Base-by-base conservation (phyloP, 2,888 invertebrate genomes). In the Heliconius ismenius region DNA sequence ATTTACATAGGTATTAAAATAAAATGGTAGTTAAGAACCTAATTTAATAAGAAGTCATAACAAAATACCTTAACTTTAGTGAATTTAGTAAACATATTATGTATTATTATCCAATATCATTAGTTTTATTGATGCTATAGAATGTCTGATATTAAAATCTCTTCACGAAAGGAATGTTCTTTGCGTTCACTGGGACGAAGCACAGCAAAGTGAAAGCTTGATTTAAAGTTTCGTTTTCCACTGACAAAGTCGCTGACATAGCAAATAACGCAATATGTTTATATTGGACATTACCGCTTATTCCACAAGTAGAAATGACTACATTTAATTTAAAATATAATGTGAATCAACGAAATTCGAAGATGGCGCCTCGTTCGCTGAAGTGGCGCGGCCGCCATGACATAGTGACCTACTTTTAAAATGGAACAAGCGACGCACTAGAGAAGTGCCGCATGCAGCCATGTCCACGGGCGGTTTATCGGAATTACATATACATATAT, bases 371-470 rank as follows among this genome's bases (percentile, higher is more conserved):
- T 88, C 86, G 86, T 88, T 89, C 88, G 87, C 86, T 83, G 87
- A 87, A 88, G 90, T 89, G 89, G 88, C 89, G 90, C 89, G 90
- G 89, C 90, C 88, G 91, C 90, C 90, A 88, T 90, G 93, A 93
- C 94, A 93, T 87, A 87, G 88, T 94, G 90, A 93, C 94, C 94
- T 86, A 93, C 90, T 93, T 94, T 91, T 88, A 90, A 94, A 93
- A 93, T 92, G 93, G 92, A 93, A 92, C 92, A 90, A 88, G 87
- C 90, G 91, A 80, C 82, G 81, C 81, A 82, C 80, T 81, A 80
- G 80, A 80, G 78, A 76, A 79, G 77, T 78, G 78, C 81, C 80
- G 80, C 81, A 80, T 79, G 75, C 80, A 81, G 74, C 75, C 54
- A 75, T 75, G 68, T 77, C 76, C 78, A 78, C 73, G 26, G 64